Evolutionary conservation across 1,140 invertebrate genomes (phyloP), one percentile per base, ranked within the genome.

Genomic region (Drosophila tropicalis): DNA sequence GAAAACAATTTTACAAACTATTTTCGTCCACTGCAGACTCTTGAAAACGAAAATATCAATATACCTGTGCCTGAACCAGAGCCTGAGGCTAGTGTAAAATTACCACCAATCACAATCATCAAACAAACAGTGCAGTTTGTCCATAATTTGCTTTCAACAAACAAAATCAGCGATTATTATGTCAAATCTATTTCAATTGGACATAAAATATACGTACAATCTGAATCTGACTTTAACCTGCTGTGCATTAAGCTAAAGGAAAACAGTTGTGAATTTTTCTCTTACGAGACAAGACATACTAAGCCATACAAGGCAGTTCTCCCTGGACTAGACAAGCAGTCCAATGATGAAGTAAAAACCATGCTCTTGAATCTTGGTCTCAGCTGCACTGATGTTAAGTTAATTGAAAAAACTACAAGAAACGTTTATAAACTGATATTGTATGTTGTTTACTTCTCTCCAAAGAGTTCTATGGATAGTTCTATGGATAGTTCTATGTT

Each of bases 21-120:
- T 13, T 47, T 47, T 19, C 41, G 41, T 47, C 15, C 15, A 47
- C 41, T 47, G 13, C 41, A 47, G 41, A 47, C 41, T 17, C 6
- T 47, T n/a, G 41, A 47, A 47, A 13, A 47, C 41, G 41, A 47
- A 47, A 47, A n/a, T 47, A 47, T 47, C 17, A 47, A 47, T 47
- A 6, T 47, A n/a, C 13, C 15, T 47, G 41, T 17, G 40, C 40
- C 40, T 36, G 9, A 54, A n/a, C 47, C 47, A 54, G 15, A 7
- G 15, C 13, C 41, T 47, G 6, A 13, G 13, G 41, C 34, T 47
- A 47, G 34, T 36, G 34, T 36, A 36, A 36, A 47, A 47, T 47
- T 47, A 47, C 41, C 41, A 47, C 41, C 41, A 47, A 47, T 47
- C 13, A 47, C 41, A n/a, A 15, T 47, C 41, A 47, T 44, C 40